Evolutionary conservation across 2,113 vertebrate species (phyloP).

Genomic region (Syngnathus typhle): DNA sequence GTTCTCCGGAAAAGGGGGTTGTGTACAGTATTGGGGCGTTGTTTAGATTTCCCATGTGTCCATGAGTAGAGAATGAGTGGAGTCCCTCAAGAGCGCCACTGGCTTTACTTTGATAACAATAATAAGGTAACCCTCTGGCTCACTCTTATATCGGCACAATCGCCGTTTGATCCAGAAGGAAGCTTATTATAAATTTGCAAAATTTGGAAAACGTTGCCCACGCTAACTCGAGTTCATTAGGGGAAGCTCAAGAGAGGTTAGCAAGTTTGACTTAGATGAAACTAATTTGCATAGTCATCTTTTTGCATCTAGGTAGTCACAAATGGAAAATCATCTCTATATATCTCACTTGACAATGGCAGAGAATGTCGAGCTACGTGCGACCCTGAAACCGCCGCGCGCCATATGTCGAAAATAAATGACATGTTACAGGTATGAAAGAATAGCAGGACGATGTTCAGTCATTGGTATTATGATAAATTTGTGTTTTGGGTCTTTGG

Average conservation of each 20-base stretch:
- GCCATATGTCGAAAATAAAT: not conserved
- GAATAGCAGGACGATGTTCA: not conserved
- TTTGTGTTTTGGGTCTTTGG: too few relatives aligned
- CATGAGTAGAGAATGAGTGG: constrained; percentile 41
- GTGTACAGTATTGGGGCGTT: constrained; percentile 51
- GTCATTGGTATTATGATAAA: not conserved
- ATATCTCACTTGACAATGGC: not conserved
- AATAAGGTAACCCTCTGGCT: constrained; percentile 59
- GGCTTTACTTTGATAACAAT: constrained; percentile 69
- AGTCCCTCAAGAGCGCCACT: constrained; percentile 63
- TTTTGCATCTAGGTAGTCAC: not conserved
- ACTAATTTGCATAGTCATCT: not conserved
- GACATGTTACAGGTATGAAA: not conserved
- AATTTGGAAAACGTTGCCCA: constrained; percentile 43
- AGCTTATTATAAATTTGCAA: constrained; percentile 45
- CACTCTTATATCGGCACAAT: constrained; percentile 58
- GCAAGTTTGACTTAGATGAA: not conserved
- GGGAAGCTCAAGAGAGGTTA: constrained; percentile 20
- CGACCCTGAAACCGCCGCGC: not conserved
- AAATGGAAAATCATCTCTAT: not conserved
- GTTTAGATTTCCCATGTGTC: constrained; percentile 59
- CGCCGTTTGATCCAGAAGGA: constrained; percentile 63
- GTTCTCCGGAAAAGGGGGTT: constrained; percentile 26
- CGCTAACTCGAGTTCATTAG: constrained; percentile 54
- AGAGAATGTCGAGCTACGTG: not conserved